Conservation (phyloP, 2,797 vertebrate genomes). For the Petrocephalus schoutedeni region DNA sequence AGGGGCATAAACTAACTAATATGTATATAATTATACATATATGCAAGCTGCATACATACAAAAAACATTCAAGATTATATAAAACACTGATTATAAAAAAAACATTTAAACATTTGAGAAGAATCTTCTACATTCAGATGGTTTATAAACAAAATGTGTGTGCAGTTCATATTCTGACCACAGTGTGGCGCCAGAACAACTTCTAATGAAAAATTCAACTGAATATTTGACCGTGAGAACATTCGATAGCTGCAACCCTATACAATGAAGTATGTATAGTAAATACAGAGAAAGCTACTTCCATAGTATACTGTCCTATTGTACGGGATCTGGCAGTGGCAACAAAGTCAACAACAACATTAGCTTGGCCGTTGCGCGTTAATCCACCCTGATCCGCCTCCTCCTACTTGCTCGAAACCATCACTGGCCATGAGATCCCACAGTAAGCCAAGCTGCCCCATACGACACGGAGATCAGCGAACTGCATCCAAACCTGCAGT, state of each 20-base stretch:
- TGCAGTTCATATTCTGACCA: no score
- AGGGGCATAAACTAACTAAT: no score
- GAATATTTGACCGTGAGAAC: neutral
- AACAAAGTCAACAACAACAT: neutral
- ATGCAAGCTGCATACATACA: neutral
- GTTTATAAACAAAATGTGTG: no score
- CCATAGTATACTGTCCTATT: neutral
- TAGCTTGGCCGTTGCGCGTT: neutral
- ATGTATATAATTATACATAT: neutral
- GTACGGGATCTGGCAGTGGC: neutral
- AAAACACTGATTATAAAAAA: no score
- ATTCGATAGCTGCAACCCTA: no score
- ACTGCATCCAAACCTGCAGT: neutral
- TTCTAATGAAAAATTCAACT: neutral
- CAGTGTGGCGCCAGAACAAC: no score
- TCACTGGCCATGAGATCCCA: neutral
- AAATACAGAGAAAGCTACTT: neutral
- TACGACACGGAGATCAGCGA: neutral
- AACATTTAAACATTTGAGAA: neutral
- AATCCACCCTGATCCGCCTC: neutral
- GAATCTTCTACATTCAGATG: neutral
- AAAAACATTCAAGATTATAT: neutral
- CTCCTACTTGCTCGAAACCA: neutral
- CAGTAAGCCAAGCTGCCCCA: neutral
- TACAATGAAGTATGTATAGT: neutral